A percentile compares a stretch with the other conserved stretches of the same genome.
These are phyloP conservation scores for Peromyscus melanophrys DNA, from an alignment of 2,797 vertebrate species.

Conservation along the genomic window DNA sequence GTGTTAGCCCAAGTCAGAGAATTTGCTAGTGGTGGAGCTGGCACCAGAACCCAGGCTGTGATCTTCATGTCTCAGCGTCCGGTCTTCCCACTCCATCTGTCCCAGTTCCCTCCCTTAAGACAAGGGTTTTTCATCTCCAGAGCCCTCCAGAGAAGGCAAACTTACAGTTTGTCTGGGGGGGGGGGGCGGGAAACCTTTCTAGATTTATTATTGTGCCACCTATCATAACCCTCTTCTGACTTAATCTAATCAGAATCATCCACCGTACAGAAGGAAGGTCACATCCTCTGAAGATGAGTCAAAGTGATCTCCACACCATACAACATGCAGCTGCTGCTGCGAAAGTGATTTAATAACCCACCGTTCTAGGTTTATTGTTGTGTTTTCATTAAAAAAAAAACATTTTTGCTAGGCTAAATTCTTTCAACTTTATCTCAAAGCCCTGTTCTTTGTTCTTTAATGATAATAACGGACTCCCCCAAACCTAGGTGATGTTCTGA, in stretches of 20 bases:
- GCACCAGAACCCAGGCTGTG: not conserved
- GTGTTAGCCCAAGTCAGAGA: not conserved
- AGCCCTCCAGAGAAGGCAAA: constrained; percentile 35
- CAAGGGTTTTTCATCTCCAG: not conserved
- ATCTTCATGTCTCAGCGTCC: not conserved
- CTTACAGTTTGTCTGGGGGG: not conserved
- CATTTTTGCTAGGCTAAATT: constrained; percentile 25
- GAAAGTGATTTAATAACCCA: not conserved
- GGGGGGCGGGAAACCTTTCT: not conserved
- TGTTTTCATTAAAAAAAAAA: not conserved
- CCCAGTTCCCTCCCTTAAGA: not conserved
- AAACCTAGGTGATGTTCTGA: not conserved
- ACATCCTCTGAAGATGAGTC: not conserved
- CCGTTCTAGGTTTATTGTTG: not conserved
- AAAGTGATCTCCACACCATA: not conserved
- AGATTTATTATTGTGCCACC: not conserved
- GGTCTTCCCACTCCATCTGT: not conserved
- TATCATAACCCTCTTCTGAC: not conserved
- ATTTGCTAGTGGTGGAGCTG: not conserved
- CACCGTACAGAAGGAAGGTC: not conserved
- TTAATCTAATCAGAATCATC: not conserved
- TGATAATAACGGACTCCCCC: constrained; percentile 17
- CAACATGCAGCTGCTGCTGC: not conserved
- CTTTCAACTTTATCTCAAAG: constrained; percentile 50
- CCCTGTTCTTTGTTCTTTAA: constrained; percentile 27